phyloP scores from a whole-genome alignment of 2,797 vertebrate genomes.

The Takifugu ocellatus region DNA sequence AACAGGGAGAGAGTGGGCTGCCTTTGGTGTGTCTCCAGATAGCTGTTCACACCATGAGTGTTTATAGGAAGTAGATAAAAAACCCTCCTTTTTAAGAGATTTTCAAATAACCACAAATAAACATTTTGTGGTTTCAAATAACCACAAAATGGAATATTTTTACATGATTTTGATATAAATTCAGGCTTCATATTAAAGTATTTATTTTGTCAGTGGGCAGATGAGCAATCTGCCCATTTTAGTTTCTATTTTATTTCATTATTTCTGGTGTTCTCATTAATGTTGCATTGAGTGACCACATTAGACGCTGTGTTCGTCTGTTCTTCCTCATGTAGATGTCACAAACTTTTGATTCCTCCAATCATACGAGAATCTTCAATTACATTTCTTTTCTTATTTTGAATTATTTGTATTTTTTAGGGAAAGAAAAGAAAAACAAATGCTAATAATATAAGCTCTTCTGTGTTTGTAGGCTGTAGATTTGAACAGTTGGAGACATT shows the following conservation, averaged over 20 bases:
- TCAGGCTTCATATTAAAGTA: not conserved
- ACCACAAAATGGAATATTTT: not conserved
- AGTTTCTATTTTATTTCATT: slow-evolving; percentile 1
- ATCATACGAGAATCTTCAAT: no score
- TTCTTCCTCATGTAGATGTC: not conserved
- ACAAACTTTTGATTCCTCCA: no score
- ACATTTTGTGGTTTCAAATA: not conserved
- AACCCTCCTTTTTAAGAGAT: not conserved
- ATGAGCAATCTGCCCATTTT: not conserved
- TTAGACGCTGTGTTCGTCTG: not conserved
- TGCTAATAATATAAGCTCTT: no score
- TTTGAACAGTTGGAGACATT: no score
- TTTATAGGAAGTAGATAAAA: not conserved
- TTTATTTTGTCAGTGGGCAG: not conserved
- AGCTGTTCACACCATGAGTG: no score
- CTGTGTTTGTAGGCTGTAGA: no score
- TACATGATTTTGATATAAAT: slow-evolving; percentile 7
- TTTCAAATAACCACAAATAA: not conserved
- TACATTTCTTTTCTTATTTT: no score
- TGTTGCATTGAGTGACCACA: slow-evolving; percentile 7
- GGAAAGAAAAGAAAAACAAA: no score
- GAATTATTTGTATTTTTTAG: no score
- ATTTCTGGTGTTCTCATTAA: slow-evolving; percentile 4
- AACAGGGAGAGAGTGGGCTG: no score
- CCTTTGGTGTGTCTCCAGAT: no score